Evolutionary conservation across 35 echinoderm and acorn worm species (phyloP), one percentile per base, ranked within the genome.

Genomic region (Eucidaris tribuloides): DNA sequence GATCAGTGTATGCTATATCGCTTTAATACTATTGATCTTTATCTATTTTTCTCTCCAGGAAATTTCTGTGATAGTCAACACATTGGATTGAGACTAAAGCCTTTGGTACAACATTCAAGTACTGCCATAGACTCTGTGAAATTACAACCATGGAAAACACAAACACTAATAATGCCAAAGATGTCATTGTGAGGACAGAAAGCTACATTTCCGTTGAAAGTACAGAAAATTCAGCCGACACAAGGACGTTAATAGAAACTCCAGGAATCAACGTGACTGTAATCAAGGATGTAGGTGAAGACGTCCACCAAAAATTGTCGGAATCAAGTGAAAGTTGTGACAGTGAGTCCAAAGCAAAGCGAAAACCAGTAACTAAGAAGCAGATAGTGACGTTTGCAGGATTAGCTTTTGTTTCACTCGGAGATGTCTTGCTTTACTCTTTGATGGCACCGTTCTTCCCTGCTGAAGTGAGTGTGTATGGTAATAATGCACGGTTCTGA

Each of bases 401-500:
- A 3, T 44, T 74, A 42, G 68, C 68, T 7, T 38, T n/a, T 41
- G 68, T 74, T 13, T 36, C 37, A 22, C 38, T 36, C 7, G 40
- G 35, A 41, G 68, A 74, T 44, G 9, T 74, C 35, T 42, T 74
- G 68, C 68, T 74, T 13, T 74, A 74, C 41, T 74, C 68, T n/a
- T 33, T 74, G 44, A 33, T 74, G 9, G 68, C 68, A 42, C 68
- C 68, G 24, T 74, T 74, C 44, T 74, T 43, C 44, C 68, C 68
- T 24, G 20, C 44, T n/a, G 68, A 74, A 40, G 68, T 74, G 44
- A 74, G 24, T 20, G 30, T n/a, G n/a, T 20, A 59, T 3, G 30
- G 56, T 24, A 27, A 58, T 19, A 58, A 27, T n/a, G 54, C n/a
- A n/a, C n/a, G 13, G 54, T 3, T 17, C 2, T 17, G 54, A 25